Evolutionary conservation across 2,113 vertebrate genomes (phyloP).

Genomic region (Solea senegalensis): DNA sequence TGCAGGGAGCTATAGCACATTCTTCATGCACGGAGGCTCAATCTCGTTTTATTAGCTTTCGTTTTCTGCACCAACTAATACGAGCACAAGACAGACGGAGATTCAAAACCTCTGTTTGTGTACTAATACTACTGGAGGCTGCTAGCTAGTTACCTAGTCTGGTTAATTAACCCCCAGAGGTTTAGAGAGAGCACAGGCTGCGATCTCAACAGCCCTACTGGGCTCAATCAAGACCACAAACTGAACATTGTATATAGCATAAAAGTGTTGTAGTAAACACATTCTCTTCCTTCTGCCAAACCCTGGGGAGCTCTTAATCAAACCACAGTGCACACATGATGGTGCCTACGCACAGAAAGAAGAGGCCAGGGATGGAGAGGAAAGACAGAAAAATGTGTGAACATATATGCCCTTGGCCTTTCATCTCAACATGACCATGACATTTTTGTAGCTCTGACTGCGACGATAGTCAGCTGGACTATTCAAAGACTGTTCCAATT

Average conservation of each 20-base stretch:
- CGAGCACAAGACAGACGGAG: constrained; percentile 23
- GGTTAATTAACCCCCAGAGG: constrained; percentile 90
- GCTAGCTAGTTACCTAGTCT: constrained; percentile 78
- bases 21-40: not conserved
- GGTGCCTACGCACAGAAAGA: constrained; percentile 38
- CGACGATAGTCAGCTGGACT: constrained; percentile 32
- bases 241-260: constrained; percentile 83
- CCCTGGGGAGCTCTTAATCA: constrained; percentile 84
- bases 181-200: constrained; percentile 71
- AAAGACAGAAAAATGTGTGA: constrained; percentile 30
- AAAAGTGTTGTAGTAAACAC: constrained; percentile 91
- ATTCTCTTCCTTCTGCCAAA: constrained; percentile 67
- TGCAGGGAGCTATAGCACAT: constrained; percentile 1
- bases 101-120: constrained; percentile 62
- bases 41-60: not conserved
- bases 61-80: constrained; percentile 14
- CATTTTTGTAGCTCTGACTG: constrained; percentile 19
- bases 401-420: constrained; percentile 27
- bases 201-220: constrained; percentile 88
- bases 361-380: constrained; percentile 24
- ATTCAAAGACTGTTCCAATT: constrained; percentile 6
- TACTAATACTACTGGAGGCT: constrained; percentile 56
- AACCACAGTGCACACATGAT: constrained; percentile 76
- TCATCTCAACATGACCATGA: constrained; percentile 46
- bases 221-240: constrained; percentile 88